These are phyloP conservation scores for Jacana jacana DNA, from an alignment of 2,113 vertebrate genomes.

Conservation along the genomic window DNA sequence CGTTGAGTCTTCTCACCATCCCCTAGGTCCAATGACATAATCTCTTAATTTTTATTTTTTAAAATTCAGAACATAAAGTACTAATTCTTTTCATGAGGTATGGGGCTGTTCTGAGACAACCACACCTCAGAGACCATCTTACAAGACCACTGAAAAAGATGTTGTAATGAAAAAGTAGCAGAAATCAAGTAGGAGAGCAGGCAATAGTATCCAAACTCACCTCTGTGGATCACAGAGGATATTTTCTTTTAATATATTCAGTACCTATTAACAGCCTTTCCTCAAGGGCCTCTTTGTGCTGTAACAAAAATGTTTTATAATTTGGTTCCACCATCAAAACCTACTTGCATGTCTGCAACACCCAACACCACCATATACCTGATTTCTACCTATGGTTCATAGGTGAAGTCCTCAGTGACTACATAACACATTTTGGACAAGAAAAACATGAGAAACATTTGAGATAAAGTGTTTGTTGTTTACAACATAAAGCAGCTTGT, in stretches of 20 bases:
- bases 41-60: conserved; percentile 32
- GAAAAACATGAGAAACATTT: background rate
- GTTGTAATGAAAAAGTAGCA: conserved; percentile 52
- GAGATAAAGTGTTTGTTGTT: background rate
- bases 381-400: background rate
- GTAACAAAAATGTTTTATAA: background rate
- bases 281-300: background rate
- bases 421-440: background rate
- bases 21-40: conserved; percentile 35
- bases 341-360: background rate
- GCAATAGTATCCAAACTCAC: conserved; percentile 55
- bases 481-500: background rate
- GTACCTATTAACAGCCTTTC: conserved; percentile 56
- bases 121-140: conserved; percentile 24
- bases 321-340: background rate
- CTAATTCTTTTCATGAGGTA: conserved; percentile 37
- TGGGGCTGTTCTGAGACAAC: conserved; percentile 38
- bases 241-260: conserved; percentile 62
- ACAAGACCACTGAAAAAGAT: conserved; percentile 39
- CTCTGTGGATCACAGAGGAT: conserved; percentile 62
- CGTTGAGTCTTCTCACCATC: background rate
- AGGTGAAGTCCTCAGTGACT: background rate
- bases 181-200: conserved; percentile 60
- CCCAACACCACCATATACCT: background rate
- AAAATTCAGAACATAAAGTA: conserved; percentile 45